These are phyloP conservation scores for Phalanger gymnotis DNA, from an alignment of 2,797 vertebrate species.

Conservation along the genomic window DNA sequence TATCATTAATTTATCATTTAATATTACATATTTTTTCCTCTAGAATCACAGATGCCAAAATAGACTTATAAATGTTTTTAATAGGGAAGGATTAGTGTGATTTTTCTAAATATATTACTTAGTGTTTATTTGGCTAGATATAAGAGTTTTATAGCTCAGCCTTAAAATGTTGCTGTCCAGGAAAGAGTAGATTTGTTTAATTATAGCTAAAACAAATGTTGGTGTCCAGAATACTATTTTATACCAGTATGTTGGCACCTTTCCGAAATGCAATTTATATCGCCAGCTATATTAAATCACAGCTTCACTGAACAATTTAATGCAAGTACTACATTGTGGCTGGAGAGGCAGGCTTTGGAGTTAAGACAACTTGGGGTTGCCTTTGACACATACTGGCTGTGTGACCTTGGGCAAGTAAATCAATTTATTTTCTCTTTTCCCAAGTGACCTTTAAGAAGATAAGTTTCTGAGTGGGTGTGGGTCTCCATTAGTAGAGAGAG, in stretches of 20 bases:
- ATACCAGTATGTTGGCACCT: slow-evolving; percentile 56
- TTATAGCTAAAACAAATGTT: slow-evolving; percentile 54
- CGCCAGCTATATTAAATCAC: slow-evolving; percentile 63
- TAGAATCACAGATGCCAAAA: slow-evolving; percentile 35
- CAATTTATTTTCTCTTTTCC: background rate
- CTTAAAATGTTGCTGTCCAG: slow-evolving; percentile 44
- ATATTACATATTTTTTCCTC: slow-evolving; percentile 23
- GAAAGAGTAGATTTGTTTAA: slow-evolving; percentile 51
- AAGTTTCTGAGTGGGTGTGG: background rate
- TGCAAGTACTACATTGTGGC: background rate
- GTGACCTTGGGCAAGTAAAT: background rate
- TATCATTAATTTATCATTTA: too few relatives aligned
- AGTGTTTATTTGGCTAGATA: background rate
- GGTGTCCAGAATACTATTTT: slow-evolving; percentile 65
- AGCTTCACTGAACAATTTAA: slow-evolving; percentile 28
- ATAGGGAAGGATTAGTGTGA: slow-evolving; percentile 50
- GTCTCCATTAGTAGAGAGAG: background rate
- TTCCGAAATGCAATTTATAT: slow-evolving; percentile 46
- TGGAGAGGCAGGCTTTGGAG: background rate
- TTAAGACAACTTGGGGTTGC: background rate
- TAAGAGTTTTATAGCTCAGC: slow-evolving; percentile 60
- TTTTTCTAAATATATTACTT: slow-evolving; percentile 33
- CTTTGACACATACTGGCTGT: background rate
- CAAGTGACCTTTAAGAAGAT: background rate
- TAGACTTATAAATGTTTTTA: slow-evolving; percentile 45